Conservation (phyloP, 1,140 invertebrate species). For the Ceratina calcarata region DNA sequence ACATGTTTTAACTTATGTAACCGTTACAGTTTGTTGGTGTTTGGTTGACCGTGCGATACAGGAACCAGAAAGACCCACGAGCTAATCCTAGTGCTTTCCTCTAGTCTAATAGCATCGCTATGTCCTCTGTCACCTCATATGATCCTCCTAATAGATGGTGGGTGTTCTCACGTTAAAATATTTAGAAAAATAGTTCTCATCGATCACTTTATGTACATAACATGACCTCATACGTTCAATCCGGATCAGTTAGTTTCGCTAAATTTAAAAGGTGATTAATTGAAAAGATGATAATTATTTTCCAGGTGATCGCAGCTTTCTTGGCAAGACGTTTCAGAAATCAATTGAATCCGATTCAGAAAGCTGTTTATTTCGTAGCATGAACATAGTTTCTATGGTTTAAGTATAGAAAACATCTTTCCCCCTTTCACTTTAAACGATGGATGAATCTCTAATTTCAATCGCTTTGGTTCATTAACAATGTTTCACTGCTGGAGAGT, state of each 20-base stretch:
- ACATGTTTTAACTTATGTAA: constrained; percentile 65
- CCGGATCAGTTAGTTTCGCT: not conserved
- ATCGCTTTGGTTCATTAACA: constrained; percentile 32
- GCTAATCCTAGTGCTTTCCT: constrained; percentile 98
- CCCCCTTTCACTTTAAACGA: constrained; percentile 24
- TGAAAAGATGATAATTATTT: too few relatives aligned
- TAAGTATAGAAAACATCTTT: constrained; percentile 17
- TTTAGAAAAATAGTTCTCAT: constrained; percentile 31
- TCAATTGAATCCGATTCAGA: constrained; percentile 86
- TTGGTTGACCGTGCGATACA: constrained; percentile 97
- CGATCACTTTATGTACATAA: not conserved
- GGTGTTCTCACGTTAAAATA: constrained; percentile 74
- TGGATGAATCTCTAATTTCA: not conserved
- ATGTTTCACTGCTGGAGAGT: constrained; percentile 27
- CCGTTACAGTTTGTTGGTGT: constrained; percentile 96
- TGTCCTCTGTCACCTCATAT: constrained; percentile 77
- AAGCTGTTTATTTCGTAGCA: constrained; percentile 85
- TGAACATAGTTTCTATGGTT: constrained; percentile 67
- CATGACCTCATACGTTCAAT: not conserved
- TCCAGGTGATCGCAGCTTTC: constrained; percentile 88
- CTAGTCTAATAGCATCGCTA: constrained; percentile 84
- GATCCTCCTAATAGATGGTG: constrained; percentile 78
- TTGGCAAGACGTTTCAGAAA: constrained; percentile 88
- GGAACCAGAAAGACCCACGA: constrained; percentile 98
- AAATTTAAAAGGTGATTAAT: constrained; percentile 6